Base-by-base conservation (phyloP, 1,140 invertebrate species). In the Vanessa tameamea region DNA sequence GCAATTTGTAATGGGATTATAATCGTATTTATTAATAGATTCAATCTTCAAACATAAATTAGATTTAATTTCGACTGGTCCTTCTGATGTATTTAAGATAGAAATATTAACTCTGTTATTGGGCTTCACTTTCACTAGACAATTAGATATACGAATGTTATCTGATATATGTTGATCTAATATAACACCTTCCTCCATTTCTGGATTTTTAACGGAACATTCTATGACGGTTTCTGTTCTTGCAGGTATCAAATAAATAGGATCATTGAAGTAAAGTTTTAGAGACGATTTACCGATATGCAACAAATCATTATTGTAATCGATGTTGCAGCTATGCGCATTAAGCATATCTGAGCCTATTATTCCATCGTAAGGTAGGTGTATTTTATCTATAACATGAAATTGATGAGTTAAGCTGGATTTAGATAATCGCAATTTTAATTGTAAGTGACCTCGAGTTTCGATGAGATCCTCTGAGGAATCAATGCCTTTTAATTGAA, bases 401-500 rank as follows among this genome's bases (percentile, higher is more conserved):
- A 82, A 79, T 64, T 64, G 70, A 69, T 75, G 74, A 14, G 43
- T 16, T 51, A 79, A 8, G 8, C 13, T 70, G n/a, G 31, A 57
- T 51, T 72, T 51, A 12, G 66, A 9, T 37, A 78, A 20, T 50
- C 76, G 31, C 50, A 82, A 51, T 55, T 82, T 77, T 63, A 78
- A 47, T 64, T 65, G 55, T 8, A 80, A 72, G 20, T 80, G 77
- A 9, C 78, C 78, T 23, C 14, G n/a, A n/a, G 78, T 80, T 23
- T 55, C 4, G 2, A 75, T 74, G 3, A 69, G 14, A 15, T 70
- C 57, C 37, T 78, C 65, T 31, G 26, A 59, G 0, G 76, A 66
- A n/a, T 82, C 81, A 6, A 82, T 82, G 1, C 81, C 81, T 74
- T 82, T 82, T n/a, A 82, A 57, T 13, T 76, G 67, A 15, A 79